Evolutionary conservation across 2,888 invertebrate species (phyloP).

Genomic region (Dryobotodes eremita): DNA sequence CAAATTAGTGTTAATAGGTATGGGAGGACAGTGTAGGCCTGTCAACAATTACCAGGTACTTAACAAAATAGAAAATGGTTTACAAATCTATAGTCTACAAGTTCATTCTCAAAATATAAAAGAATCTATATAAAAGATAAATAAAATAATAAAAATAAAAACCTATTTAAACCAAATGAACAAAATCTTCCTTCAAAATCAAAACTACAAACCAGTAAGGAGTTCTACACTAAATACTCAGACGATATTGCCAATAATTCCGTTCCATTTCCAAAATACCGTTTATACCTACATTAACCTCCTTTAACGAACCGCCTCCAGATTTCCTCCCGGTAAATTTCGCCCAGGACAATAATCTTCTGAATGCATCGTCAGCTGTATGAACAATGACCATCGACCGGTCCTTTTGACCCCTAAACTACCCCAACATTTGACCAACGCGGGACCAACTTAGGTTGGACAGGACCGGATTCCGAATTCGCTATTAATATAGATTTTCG

Average conservation of each 20-base stretch:
- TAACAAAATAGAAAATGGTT: no score
- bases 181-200: constrained; percentile 25
- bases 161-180: neutral
- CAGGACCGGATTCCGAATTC: constrained; percentile 71
- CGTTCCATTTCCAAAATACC: constrained; percentile 70
- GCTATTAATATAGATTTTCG: constrained; percentile 82
- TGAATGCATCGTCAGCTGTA: constrained; percentile 80
- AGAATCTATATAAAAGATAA: no score
- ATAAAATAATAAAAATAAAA: no score
- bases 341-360: constrained; percentile 79
- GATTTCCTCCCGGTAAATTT: constrained; percentile 79
- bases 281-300: constrained; percentile 81
- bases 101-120: no score
- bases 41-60: no score
- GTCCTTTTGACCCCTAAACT: constrained; percentile 51
- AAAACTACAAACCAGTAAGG: constrained; percentile 39
- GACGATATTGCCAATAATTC: constrained; percentile 65
- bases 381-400: constrained; percentile 69
- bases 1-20: no score
- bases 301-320: constrained; percentile 66
- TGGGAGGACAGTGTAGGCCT: no score
- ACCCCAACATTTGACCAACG: constrained; percentile 19
- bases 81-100: no score
- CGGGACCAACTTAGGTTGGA: constrained; percentile 67
- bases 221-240: constrained; percentile 42